Percentiles rank a stretch among this genome's conserved stretches.
phyloP scores from a whole-genome alignment of 2,888 invertebrate species.

The Fissipunctia ypsillon region DNA sequence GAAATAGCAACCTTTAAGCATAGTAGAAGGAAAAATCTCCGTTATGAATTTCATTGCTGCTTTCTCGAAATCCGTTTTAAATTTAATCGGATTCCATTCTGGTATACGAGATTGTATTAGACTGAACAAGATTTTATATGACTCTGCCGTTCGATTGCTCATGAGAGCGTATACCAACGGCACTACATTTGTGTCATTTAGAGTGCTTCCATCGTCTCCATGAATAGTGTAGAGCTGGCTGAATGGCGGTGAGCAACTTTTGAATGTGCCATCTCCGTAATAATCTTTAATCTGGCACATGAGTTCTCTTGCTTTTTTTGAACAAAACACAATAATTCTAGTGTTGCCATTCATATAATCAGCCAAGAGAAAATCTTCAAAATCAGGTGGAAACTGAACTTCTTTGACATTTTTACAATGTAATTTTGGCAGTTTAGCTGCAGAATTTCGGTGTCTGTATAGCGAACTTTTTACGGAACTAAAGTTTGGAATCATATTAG shows the following conservation, averaged over 20 bases:
- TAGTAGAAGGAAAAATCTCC: background rate
- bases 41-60: constrained; percentile 3
- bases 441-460: constrained; percentile 7
- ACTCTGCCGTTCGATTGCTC: constrained; percentile 12
- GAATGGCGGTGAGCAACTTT: no score
- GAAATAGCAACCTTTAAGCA: constrained; percentile 14
- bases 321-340: constrained; percentile 18
- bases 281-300: constrained; percentile 13
- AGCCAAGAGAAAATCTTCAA: constrained; percentile 16
- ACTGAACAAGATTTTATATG: constrained; percentile 14
- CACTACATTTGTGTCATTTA: background rate
- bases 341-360: constrained; percentile 13
- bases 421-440: constrained; percentile 7
- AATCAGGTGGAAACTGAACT: constrained; percentile 12
- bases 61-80: constrained; percentile 14
- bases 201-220: background rate
- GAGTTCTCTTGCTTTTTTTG: constrained; percentile 16
- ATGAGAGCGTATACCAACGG: constrained; percentile 4
- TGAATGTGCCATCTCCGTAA: no score
- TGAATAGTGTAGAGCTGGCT: background rate
- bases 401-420: constrained; percentile 11
- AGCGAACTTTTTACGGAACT: constrained; percentile 8
- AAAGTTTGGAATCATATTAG: constrained; percentile 5
- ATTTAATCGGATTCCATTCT: constrained; percentile 12
- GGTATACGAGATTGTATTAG: background rate